Percentiles rank a stretch among this genome's conserved stretches.
phyloP scores from a whole-genome alignment of 2,113 vertebrate genomes.

The Penelope pileata region DNA sequence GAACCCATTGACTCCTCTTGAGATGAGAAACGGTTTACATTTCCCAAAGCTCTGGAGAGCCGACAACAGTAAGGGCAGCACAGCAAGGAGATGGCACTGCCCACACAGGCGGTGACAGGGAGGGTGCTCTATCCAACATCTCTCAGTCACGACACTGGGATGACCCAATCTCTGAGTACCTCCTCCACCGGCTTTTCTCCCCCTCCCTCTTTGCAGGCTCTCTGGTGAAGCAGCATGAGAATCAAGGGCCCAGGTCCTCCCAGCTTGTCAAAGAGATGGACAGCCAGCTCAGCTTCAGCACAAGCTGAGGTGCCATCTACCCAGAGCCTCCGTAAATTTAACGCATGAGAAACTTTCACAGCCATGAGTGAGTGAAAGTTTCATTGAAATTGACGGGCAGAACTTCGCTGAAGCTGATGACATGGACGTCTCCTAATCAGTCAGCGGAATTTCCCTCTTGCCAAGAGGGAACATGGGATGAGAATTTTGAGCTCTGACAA shows the following conservation, averaged over 20 bases:
- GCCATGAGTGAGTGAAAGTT: not conserved
- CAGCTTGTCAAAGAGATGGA: not conserved
- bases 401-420: not conserved
- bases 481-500: not conserved
- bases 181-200: not conserved
- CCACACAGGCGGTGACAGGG: not conserved
- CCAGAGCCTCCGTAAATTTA: not conserved
- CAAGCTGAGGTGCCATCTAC: not conserved
- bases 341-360: not conserved
- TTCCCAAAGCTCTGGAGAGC: not conserved
- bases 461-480: not conserved
- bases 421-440: accelerated
- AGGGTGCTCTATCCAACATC: not conserved
- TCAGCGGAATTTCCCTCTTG: not conserved
- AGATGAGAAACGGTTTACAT: not conserved
- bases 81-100: not conserved
- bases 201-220: not conserved
- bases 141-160: not conserved
- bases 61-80: not conserved
- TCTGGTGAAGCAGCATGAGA: not conserved
- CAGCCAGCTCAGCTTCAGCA: not conserved
- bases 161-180: not conserved
- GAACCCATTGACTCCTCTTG: not conserved
- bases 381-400: not conserved
- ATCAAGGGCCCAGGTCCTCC: not conserved